Evolutionary conservation across 2,888 invertebrate genomes (phyloP).

Genomic region (Chrysopilus asiliformis): DNA sequence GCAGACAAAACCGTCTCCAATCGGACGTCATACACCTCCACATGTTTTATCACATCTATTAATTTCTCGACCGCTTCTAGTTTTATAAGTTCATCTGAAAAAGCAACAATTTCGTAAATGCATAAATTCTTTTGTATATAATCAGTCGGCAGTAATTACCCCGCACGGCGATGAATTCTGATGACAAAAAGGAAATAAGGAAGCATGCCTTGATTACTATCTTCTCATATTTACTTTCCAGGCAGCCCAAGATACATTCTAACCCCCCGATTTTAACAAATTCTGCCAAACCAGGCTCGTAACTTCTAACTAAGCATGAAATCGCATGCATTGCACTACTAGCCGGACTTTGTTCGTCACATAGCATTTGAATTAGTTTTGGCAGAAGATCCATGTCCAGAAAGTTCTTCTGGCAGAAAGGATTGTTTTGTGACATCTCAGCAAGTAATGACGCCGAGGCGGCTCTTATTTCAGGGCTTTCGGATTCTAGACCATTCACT

Average conservation of each 20-base stretch:
- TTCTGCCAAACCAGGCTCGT: slow-evolving; percentile 43
- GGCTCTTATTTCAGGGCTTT: slow-evolving; percentile 47
- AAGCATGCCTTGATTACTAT: slow-evolving; percentile 61
- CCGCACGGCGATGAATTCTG: slow-evolving; percentile 40
- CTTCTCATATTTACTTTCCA: slow-evolving; percentile 42
- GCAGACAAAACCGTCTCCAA: slow-evolving; percentile 20
- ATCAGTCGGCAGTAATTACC: slow-evolving; percentile 30
- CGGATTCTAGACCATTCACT: slow-evolving; percentile 48
- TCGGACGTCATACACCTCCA: slow-evolving; percentile 16
- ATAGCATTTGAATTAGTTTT: slow-evolving; percentile 44
- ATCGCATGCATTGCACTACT: slow-evolving; percentile 64
- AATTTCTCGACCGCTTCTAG: slow-evolving; percentile 16
- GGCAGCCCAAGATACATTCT: slow-evolving; percentile 44
- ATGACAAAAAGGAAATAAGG: slow-evolving; percentile 48
- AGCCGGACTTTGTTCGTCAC: slow-evolving; percentile 43
- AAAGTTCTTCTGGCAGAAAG: slow-evolving; percentile 61
- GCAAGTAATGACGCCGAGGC: slow-evolving; percentile 57
- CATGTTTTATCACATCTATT: slow-evolving; percentile 12
- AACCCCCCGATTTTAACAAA: slow-evolving; percentile 55
- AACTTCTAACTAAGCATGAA: slow-evolving; percentile 60
- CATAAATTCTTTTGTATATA: neutral
- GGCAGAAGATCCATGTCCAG: slow-evolving; percentile 51
- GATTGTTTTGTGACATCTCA: slow-evolving; percentile 74
- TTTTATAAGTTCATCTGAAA: slow-evolving; percentile 19
- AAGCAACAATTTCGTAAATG: slow-evolving; percentile 2